Percentiles rank a stretch among this genome's conserved stretches.
Conservation (phyloP, 2,113 vertebrate genomes). For the Brachypteracias leptosomus region DNA sequence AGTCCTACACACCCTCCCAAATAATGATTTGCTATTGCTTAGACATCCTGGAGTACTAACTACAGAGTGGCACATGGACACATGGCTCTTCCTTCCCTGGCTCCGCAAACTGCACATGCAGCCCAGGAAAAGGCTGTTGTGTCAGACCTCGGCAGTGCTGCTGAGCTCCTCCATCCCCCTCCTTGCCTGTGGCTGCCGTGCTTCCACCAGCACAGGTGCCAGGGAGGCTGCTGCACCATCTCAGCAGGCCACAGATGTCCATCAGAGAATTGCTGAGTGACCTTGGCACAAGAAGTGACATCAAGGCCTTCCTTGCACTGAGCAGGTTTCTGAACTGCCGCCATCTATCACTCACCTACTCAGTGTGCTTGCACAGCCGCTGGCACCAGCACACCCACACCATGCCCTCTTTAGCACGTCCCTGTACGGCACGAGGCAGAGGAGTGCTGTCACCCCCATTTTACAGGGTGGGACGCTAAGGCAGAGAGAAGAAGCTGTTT, state of each 20-base stretch:
- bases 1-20: background rate
- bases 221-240: background rate
- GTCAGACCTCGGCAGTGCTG: background rate
- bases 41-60: background rate
- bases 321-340: background rate
- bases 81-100: background rate
- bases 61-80: background rate
- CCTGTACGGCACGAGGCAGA: background rate
- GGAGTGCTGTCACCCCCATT: background rate
- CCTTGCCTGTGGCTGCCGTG: fast-evolving
- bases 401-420: background rate
- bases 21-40: background rate
- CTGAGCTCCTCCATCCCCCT: background rate
- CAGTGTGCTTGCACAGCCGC: background rate
- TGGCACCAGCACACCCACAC: background rate
- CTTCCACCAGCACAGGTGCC: background rate
- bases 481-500: background rate
- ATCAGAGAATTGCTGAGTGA: background rate
- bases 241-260: slow-evolving; percentile 33
- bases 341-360: background rate
- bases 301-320: background rate
- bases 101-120: fast-evolving
- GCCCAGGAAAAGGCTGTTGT: background rate
- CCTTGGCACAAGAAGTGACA: background rate
- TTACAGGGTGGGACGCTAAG: background rate